Base-by-base conservation (phyloP, 2,797 vertebrate genomes). In the Onychomys torridus region DNA sequence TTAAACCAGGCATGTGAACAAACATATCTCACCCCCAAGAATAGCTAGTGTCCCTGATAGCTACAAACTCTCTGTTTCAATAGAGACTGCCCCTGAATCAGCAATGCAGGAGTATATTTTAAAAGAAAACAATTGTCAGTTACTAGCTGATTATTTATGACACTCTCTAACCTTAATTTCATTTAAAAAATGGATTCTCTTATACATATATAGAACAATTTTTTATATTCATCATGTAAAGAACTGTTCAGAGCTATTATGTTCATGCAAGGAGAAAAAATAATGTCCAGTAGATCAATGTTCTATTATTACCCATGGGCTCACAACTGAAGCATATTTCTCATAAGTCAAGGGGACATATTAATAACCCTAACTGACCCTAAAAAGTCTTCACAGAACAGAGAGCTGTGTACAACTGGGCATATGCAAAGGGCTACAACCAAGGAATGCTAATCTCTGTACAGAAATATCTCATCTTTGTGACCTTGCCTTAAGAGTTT, bases 121-220 rank as follows among this genome's bases (percentile, higher is more conserved):
- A 76, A 88, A 76, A 29, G 83, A 78, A 52, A 65, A 73, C 40
- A 0, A 75, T 52, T 3, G 71, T 78, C 46, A 86, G 63, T 57
- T 83, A 93, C 43, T 89, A 79, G 37, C 63, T 95, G 34, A 32
- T 91, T 89, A 63, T 92, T 78, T 78, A 79, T 61, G 19, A 71
- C 5, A 76, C 29, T 85, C 37, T 92, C 69, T 78, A 89, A 77
- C 4, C 23, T 78, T 89, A 89, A 86, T 84, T 97, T 96, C 25
- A 91, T 37, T 92, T 75, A 96, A 89, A 91, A 32, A 96, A 13
- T 34, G 49, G 91, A 93, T 93, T 90, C 11, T 78, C 92, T 91
- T 65, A 59, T 63, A 71, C 46, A 67, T 46, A 27, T 93, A 23
- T 49, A 82, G 25, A 90, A 90, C 90, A 78, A 85, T n/a, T 63